Base-by-base conservation (phyloP, 2,113 vertebrate genomes). In the Noturus placidus region DNA sequence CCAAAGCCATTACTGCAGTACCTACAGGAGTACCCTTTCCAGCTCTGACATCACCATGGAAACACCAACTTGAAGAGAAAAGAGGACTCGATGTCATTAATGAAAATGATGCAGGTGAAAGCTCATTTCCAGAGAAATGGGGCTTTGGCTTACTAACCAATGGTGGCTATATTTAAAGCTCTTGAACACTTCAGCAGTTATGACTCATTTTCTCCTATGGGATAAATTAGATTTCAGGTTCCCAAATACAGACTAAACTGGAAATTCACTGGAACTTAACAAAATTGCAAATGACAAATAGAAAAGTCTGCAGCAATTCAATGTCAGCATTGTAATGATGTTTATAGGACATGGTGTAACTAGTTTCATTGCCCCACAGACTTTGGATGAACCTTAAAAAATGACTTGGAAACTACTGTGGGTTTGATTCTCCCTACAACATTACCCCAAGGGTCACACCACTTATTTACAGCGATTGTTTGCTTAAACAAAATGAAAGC, bases 21-120 rank as follows among this genome's bases (percentile, higher is more conserved):
- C 93, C 89, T 99, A 89, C 95, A 97, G 92, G 96, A 98, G 90
- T 99, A 99, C 89, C 98, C 98, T 27, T 99, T 99, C 94, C 97
- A 95, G 85, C 97, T 99, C 93, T 99, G 96, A 99, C 54, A 35
- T 76, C n/a, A 15, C 65, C 87, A 87, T 87, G 69, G 77, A 87
- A 84, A 83, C 59, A n/a, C 52, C 83, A 35, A 4, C 61, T 38
- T 59, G 77, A 89, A 89, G 46, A 30, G 22, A 42, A 86, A 46
- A 27, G 22, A 76, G 67, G 38, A 78, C 42, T 9, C 14, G 82
- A 70, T 46, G 54, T 86, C 83, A 85, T 85, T 50, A 63, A 59
- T 81, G 59, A 61, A 74, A 65, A 87, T 11, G 6, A 59, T 54
- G 30, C 65, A 81, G 42, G 38, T 83, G 50, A 42, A 86, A 83